Conservation (phyloP, 2,113 vertebrate genomes). For the Syrmaticus mikado region DNA sequence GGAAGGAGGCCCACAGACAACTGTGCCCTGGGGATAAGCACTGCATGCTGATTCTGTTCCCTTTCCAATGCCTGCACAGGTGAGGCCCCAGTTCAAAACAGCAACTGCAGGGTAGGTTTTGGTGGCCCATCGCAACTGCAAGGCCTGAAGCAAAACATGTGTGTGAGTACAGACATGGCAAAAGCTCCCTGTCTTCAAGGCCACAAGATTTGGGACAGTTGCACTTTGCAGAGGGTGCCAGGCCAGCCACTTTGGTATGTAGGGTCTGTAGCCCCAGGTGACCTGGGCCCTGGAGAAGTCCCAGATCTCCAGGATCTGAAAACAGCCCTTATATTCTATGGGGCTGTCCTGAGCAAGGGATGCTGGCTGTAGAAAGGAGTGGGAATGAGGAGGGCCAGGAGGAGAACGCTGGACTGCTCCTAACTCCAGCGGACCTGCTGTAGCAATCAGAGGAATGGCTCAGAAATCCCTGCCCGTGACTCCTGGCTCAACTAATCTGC, state of each 20-base stretch:
- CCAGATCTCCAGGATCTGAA: not conserved
- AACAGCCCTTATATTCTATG: accelerated
- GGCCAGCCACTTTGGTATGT: not conserved
- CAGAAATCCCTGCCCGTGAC: not conserved
- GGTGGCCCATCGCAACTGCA: not conserved
- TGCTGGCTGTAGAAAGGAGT: not conserved
- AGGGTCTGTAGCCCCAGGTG: not conserved
- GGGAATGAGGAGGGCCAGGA: not conserved
- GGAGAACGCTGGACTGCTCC: accelerated
- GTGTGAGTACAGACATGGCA: not conserved
- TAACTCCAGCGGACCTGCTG: not conserved
- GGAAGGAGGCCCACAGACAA: not conserved
- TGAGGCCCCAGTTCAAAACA: not conserved
- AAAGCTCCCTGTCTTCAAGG: not conserved
- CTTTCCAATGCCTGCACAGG: not conserved
- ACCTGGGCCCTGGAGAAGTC: not conserved
- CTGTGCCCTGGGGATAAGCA: not conserved
- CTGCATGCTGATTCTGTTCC: not conserved
- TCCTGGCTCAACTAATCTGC: not conserved
- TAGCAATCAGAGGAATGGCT: not conserved
- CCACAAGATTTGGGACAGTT: not conserved
- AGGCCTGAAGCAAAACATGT: not conserved
- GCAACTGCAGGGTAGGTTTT: not conserved
- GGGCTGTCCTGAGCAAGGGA: not conserved
- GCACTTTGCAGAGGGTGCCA: not conserved